phyloP scores from a whole-genome alignment of 2,113 vertebrate species.

The Sapajus apella region DNA sequence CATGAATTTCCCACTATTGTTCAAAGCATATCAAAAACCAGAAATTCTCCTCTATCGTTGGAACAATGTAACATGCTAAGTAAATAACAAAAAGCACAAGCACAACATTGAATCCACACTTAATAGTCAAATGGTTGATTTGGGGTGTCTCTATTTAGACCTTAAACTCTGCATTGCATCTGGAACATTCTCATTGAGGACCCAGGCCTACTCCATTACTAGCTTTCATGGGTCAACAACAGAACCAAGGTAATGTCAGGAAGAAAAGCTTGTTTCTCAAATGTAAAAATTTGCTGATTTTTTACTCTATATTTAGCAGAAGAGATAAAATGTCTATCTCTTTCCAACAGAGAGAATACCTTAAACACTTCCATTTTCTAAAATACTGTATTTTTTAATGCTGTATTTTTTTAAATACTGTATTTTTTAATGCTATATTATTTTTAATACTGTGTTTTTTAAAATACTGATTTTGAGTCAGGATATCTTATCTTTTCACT shows the following conservation, averaged over 20 bases:
- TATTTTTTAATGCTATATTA: too few relatives aligned
- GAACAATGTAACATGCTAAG: neutral
- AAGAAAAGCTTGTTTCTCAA: neutral
- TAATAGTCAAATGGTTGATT: neutral
- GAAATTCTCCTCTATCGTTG: neutral
- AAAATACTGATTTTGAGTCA: constrained; percentile 40
- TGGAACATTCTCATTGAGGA: neutral
- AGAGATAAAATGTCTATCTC: neutral
- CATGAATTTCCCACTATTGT: neutral
- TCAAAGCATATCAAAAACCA: constrained; percentile 5
- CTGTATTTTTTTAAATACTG: too few relatives aligned
- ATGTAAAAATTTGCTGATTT: neutral
- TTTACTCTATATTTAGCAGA: neutral
- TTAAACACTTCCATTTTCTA: neutral
- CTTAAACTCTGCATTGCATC: neutral
- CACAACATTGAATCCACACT: neutral
- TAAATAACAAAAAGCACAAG: neutral
- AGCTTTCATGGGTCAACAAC: neutral
- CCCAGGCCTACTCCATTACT: rapidly evolving
- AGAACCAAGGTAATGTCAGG: neutral
- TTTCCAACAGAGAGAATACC: neutral
- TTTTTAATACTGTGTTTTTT: too few relatives aligned
- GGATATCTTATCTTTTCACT: constrained; percentile 79
- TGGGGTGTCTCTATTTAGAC: neutral
- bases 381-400: too few relatives aligned